Conservation (phyloP, 2,113 vertebrate genomes). For the Puma concolor region DNA sequence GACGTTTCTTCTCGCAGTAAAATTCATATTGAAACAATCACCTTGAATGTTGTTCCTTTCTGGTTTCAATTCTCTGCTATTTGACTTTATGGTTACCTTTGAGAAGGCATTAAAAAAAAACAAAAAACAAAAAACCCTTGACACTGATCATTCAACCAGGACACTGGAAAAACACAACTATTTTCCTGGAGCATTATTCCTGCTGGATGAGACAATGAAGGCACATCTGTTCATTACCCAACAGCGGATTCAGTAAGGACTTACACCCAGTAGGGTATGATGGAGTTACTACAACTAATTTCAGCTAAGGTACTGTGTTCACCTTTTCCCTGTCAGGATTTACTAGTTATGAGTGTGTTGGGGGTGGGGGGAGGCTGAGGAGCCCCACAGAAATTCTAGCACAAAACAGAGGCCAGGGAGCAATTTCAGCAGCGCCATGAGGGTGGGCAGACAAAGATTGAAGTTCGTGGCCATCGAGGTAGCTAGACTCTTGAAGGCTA, state of each 20-base stretch:
- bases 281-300: neutral
- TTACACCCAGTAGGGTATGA: too few species aligned
- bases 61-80: neutral
- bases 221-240: neutral
- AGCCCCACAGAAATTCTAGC: neutral
- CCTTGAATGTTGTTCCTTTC: neutral
- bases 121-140: neutral
- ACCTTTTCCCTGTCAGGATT: too few species aligned
- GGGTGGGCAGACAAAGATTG: neutral
- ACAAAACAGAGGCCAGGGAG: neutral
- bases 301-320: neutral
- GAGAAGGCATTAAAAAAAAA: neutral
- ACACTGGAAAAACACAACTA: neutral
- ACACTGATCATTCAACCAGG: neutral
- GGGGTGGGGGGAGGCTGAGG: neutral
- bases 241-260: neutral
- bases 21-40: neutral
- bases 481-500: neutral
- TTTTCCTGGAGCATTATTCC: neutral
- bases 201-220: accelerated
- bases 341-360: neutral
- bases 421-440: neutral
- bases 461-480: neutral
- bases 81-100: neutral
- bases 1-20: neutral